Percentiles rank a stretch among this genome's conserved stretches.
phyloP scores from a whole-genome alignment of 2,113 vertebrate genomes.

The Myotis lucifugus region DNA sequence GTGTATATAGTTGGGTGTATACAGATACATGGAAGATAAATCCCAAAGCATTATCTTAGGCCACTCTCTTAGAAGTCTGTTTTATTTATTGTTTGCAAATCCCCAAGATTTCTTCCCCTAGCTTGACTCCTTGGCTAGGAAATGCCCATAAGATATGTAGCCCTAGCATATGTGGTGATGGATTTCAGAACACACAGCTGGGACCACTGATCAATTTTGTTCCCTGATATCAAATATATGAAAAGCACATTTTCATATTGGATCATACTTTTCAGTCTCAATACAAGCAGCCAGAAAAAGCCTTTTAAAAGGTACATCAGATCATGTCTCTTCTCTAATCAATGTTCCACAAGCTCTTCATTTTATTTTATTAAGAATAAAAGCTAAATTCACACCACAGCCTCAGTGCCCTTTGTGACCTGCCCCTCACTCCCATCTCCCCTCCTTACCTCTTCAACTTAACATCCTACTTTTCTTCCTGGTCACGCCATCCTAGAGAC shows the following conservation, averaged over 20 bases:
- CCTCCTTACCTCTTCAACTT: background rate
- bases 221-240: background rate
- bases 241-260: background rate
- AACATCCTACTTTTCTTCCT: background rate
- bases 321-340: background rate
- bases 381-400: background rate
- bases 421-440: fast-evolving
- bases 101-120: background rate
- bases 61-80: background rate
- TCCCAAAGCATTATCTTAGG: background rate
- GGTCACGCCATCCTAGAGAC: background rate
- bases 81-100: background rate
- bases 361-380: background rate
- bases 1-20: background rate
- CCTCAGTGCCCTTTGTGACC: background rate
- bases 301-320: background rate
- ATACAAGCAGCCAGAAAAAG: background rate
- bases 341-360: background rate
- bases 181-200: background rate
- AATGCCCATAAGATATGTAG: background rate
- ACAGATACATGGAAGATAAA: background rate
- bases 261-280: background rate
- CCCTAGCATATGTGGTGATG: background rate
- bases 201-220: background rate
- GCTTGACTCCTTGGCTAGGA: background rate